Conservation (phyloP, 2,113 vertebrate genomes). For the Gavia stellata region DNA sequence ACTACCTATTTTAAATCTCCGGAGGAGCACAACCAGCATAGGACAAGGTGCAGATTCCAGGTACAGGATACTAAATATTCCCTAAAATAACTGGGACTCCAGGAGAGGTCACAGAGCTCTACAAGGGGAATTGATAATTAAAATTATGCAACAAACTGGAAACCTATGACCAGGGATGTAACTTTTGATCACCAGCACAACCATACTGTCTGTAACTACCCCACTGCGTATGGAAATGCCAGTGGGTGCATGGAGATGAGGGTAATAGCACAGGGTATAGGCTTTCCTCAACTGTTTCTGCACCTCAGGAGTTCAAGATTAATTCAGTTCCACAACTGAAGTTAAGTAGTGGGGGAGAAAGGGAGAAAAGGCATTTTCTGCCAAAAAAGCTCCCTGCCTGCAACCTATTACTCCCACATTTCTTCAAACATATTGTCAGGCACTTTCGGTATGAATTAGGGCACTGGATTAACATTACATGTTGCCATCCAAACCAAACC, state of each 20-base stretch:
- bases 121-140: not conserved
- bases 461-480: not conserved
- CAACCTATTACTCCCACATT: not conserved
- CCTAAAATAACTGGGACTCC: not conserved
- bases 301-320: not conserved
- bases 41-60: not conserved
- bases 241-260: rapidly evolving
- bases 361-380: not conserved
- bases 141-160: not conserved
- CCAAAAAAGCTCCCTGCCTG: not conserved
- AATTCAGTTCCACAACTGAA: not conserved
- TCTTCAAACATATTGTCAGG: not conserved
- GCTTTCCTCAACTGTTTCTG: not conserved
- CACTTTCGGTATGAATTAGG: not conserved
- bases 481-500: not conserved
- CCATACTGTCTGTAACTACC: not conserved
- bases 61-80: not conserved
- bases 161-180: not conserved
- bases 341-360: not conserved
- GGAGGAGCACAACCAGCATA: rapidly evolving
- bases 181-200: not conserved
- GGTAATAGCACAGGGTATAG: not conserved
- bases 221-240: rapidly evolving
- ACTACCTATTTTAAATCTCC: not conserved
- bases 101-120: not conserved